phyloP scores from a whole-genome alignment of 2,797 vertebrate species.

The Melanitta fusca region DNA sequence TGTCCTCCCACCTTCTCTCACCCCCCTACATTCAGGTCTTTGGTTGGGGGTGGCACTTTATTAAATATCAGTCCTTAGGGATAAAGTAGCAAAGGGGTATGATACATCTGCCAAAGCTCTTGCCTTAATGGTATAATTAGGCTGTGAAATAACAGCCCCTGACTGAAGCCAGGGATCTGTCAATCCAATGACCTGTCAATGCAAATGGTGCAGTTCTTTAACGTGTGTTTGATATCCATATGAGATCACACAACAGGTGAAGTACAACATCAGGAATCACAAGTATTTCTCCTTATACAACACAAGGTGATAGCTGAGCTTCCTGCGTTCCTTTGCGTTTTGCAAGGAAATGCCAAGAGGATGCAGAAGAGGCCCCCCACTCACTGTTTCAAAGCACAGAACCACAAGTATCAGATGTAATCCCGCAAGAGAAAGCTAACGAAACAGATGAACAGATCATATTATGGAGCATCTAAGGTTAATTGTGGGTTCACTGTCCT shows the following conservation, averaged over 20 bases:
- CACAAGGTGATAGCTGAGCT: background rate
- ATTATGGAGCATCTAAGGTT: background rate
- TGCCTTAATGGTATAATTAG: background rate
- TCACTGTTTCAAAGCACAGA: background rate
- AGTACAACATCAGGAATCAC: background rate
- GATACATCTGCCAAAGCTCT: background rate
- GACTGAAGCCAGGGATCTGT: background rate
- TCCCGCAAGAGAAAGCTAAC: background rate
- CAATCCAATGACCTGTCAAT: too few species aligned
- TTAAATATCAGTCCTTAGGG: background rate
- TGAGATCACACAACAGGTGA: background rate
- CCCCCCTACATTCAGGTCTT: background rate
- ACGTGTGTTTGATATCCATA: background rate
- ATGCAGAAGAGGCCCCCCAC: background rate
- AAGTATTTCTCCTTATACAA: background rate
- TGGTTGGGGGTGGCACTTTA: too few species aligned
- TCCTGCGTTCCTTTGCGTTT: background rate
- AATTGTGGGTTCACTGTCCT: background rate
- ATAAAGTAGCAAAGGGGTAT: background rate
- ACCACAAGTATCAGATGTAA: background rate
- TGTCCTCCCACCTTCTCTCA: background rate
- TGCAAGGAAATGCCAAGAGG: background rate
- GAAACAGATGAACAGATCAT: background rate
- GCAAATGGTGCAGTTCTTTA: background rate
- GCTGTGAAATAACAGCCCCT: background rate